Evolutionary conservation across 1,140 invertebrate species (phyloP), one percentile per base, ranked within the genome.

Genomic region (Pseudomyrmex sp.): DNA sequence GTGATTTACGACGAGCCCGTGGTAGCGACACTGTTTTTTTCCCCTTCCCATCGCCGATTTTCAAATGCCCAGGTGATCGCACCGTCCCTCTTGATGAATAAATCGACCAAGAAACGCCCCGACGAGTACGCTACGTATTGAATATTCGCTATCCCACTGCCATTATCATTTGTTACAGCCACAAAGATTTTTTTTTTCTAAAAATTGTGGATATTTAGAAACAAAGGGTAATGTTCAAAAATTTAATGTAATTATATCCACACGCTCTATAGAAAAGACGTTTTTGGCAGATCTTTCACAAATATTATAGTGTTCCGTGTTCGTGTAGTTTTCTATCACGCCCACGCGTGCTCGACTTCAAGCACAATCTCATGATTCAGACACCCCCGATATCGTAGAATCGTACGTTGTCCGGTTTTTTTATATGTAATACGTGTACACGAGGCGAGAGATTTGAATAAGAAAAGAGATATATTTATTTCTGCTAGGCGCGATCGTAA

Each of bases 1-100:
- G 62, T 86, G 84, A 86, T 88, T 86, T 89, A 89, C 85, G 65
- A 26, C 23, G 20, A 9, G 61, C 61, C 54, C n/a, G 56, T 85
- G 87, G 84, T 87, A 84, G 76, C 48, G 50, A 50, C 35, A 82
- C 44, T 65, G 63, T 82, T n/a, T 35, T 26, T 44, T 50, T 58
- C 35, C n/a, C 26, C n/a, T 12, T 9, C 5, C 10, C 8, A 35
- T 2, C 46, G 10, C 1, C 9, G 56, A 70, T 59, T 79, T 58
- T 18, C 50, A 18, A 69, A 68, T 26, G n/a, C 2, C 61, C 18
- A 58, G 26, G 10, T 58, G 65, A 79, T 70, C 54, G 44, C 46
- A 10, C 66, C 54, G 46, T 72, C 66, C 2, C 54, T 44, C 65
- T 69, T 20, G 65, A 79, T 46, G 44, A 59, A 35, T 59, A 61